A percentile compares a stretch with the other conserved stretches of the same genome.
Evolutionary conservation across 2,888 invertebrate species (phyloP).

Genomic region (Dasysyrphus albostriatus): DNA sequence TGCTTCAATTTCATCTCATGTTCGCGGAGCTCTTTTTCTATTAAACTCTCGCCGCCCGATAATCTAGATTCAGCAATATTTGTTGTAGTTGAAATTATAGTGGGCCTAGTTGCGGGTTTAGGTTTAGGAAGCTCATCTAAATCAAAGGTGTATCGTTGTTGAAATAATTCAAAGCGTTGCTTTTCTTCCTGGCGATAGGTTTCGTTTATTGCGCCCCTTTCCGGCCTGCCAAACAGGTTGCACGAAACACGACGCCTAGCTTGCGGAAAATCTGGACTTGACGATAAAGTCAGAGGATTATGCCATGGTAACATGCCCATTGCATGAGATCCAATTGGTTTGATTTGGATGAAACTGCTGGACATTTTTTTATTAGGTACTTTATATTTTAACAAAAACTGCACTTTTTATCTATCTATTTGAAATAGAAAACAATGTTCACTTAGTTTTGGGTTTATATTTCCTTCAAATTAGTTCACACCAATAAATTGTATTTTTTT

Average conservation of each 20-base stretch:
- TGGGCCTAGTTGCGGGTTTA: slow-evolving; percentile 4
- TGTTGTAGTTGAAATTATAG: background rate
- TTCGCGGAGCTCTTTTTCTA: slow-evolving; percentile 51
- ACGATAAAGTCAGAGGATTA: slow-evolving; percentile 2
- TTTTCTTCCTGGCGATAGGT: slow-evolving; percentile 8
- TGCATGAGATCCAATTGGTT: slow-evolving; percentile 38
- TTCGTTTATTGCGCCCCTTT: slow-evolving; percentile 49
- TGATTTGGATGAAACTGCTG: slow-evolving; percentile 43
- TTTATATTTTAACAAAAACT: slow-evolving; percentile 8
- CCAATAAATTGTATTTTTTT: background rate
- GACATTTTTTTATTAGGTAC: slow-evolving; percentile 21
- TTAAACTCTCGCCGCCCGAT: slow-evolving; percentile 38
- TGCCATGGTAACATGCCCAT: slow-evolving; percentile 5
- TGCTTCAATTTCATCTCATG: slow-evolving; percentile 43
- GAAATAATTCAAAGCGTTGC: slow-evolving; percentile 5
- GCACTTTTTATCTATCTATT: slow-evolving; percentile 11
- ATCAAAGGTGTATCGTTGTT: slow-evolving; percentile 7
- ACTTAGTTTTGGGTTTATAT: slow-evolving; percentile 10
- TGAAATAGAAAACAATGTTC: slow-evolving; percentile 16
- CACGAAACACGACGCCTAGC: slow-evolving; percentile 27
- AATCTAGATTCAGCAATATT: slow-evolving; percentile 41
- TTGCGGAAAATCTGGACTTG: slow-evolving; percentile 23
- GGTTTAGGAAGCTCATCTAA: background rate
- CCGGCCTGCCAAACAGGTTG: slow-evolving; percentile 50
- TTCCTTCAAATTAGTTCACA: background rate